These are phyloP conservation scores for Stratiomys singularior DNA, from an alignment of 2,888 invertebrate genomes.

Conservation along the genomic window DNA sequence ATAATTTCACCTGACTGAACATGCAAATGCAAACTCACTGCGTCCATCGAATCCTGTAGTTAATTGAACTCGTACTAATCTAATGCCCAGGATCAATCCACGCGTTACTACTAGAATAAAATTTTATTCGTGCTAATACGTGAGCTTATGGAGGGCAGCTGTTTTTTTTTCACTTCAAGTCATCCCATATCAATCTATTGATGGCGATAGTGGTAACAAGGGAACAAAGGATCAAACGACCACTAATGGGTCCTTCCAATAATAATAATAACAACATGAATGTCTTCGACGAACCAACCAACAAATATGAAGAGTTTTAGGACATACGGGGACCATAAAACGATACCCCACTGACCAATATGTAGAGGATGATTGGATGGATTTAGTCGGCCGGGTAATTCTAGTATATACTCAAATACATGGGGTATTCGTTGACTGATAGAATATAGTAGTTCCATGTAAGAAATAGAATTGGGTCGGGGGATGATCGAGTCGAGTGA, in stretches of 20 bases:
- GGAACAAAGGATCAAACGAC: conserved; percentile 20
- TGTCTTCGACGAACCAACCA: not conserved
- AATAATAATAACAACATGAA: conserved; percentile 25
- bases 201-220: not conserved
- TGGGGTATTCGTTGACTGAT: conserved; percentile 1
- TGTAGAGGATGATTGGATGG: not conserved
- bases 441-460: not conserved
- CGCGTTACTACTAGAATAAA: not conserved
- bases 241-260: conserved; percentile 18
- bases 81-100: not conserved
- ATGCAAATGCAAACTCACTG: too few relatives aligned
- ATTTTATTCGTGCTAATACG: not conserved
- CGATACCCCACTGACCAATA: conserved; percentile 34
- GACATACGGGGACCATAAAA: not conserved
- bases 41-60: too few relatives aligned
- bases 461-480: not conserved
- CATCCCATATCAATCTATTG: not conserved
- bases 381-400: not conserved
- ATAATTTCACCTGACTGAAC: too few relatives aligned
- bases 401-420: not conserved
- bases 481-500: not conserved
- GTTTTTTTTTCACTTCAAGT: not conserved
- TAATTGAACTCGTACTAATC: not conserved
- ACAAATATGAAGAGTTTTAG: conserved; percentile 18
- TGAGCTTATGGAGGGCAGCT: not conserved